Base-by-base conservation (phyloP, 2,113 vertebrate species). In the Triplophysa tibetana region DNA sequence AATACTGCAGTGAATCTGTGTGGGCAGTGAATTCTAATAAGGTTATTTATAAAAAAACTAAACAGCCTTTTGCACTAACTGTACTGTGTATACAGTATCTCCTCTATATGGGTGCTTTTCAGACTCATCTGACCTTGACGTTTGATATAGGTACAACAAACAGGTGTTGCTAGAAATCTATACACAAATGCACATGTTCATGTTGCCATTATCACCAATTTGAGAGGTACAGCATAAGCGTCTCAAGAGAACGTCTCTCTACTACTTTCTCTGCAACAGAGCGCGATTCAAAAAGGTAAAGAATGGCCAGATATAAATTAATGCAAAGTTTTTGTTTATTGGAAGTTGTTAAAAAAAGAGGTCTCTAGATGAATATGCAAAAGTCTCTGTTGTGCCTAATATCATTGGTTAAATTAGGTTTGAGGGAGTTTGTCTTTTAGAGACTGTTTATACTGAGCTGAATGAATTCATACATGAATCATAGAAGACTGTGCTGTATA, bases 1-100 rank as follows among this genome's bases (percentile, higher is more conserved):
- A 86, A 86, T 87, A 87, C 88, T 83, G 82, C 54, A 70, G 78
- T 75, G 81, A 90, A 89, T 87, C 69, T 63, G 81, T 77, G 80
- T 82, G 70, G 78, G 76, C 86, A 88, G 87, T 87, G 67, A 82
- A 64, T 86, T 82, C 81, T 84, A 87, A 89, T 85, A 78, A 82
- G 83, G 86, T 84, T 83, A 54, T 75, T 48, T 80, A 41, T 48
- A 13, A 41, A 13, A 23, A 60, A 2, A 68, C 11, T 63, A 26
- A 65, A 24, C 41, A n/a, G 17, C 0, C 43, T 70, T 21, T 65
- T 24, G 21, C 33, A 24, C 41, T 19, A 45, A 45, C 33, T 45
- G 43, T 45, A 8, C 23, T 24, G 19, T 19, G 17, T 24, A 6
- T 41, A 45, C 16, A 60, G 21, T 45, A 62, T 24, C 19, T 19